Percentiles rank a stretch among this genome's conserved stretches.
Conservation (phyloP, 2,113 vertebrate species). For the Conger conger region DNA sequence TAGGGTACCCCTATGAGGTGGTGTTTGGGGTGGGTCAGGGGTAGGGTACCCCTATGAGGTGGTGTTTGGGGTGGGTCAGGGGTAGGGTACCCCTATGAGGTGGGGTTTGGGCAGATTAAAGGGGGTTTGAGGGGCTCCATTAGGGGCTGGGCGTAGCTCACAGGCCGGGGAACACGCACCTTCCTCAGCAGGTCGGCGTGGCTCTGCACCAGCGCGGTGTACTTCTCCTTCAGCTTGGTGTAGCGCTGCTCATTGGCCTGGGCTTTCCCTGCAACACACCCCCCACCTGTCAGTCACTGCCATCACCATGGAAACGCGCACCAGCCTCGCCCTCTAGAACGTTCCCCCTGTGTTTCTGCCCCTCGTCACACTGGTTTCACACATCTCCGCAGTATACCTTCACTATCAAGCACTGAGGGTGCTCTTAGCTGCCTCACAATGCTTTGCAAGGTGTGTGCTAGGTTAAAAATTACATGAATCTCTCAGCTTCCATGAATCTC, state of each 20-base stretch:
- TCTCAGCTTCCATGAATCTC: background rate
- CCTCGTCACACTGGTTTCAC: background rate
- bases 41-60: background rate
- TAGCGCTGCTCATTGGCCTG: slow-evolving; percentile 96
- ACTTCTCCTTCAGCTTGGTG: slow-evolving; percentile 96
- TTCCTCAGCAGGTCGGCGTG: slow-evolving; percentile 93
- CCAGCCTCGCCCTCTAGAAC: background rate
- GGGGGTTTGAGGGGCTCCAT: background rate
- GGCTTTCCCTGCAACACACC: slow-evolving; percentile 76
- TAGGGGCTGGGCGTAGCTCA: too few species aligned
- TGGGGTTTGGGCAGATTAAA: background rate
- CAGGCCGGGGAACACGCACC: slow-evolving; percentile 58
- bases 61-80: background rate
- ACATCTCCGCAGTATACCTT: background rate
- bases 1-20: background rate
- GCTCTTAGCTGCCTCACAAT: background rate
- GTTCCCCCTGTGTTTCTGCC: background rate
- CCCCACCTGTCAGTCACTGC: background rate
- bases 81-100: background rate
- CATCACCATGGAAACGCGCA: background rate
- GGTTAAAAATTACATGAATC: background rate
- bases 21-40: background rate
- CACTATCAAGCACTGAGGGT: too few species aligned
- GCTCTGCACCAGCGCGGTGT: slow-evolving; percentile 92
- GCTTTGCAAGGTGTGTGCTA: background rate